Evolutionary conservation across 1,140 invertebrate species (phyloP).

Genomic region (Eupristina koningsbergeri): DNA sequence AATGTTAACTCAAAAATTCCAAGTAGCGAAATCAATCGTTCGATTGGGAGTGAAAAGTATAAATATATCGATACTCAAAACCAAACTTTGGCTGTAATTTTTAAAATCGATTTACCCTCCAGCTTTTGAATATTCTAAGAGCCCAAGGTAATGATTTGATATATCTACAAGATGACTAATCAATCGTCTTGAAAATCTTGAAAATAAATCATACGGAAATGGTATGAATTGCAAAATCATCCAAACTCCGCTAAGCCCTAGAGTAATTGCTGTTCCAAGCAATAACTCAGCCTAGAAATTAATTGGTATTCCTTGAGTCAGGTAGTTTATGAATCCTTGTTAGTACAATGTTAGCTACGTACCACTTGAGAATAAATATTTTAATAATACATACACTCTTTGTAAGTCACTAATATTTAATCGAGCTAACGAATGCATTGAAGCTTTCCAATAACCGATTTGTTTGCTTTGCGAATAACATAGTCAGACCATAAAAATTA

Average conservation of each 20-base stretch:
- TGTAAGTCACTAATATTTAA: background rate
- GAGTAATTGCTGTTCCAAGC: background rate
- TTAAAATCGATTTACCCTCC: background rate
- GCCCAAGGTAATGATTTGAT: conserved; percentile 8
- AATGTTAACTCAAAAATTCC: background rate
- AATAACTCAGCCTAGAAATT: conserved; percentile 34
- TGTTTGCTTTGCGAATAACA: background rate
- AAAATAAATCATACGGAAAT: conserved; percentile 37
- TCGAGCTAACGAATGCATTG: background rate
- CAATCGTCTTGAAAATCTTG: conserved; percentile 5
- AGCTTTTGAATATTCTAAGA: background rate
- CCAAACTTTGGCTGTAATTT: background rate
- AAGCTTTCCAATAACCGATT: background rate
- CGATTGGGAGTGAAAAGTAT: background rate
- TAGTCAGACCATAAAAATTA: too few relatives aligned
- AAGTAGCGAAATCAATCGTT: background rate
- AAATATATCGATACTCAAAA: background rate
- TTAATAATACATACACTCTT: background rate
- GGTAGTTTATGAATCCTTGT: background rate
- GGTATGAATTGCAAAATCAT: conserved; percentile 21
- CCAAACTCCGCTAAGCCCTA: background rate
- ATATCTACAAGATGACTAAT: background rate
- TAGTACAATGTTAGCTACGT: background rate
- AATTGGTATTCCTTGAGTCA: background rate
- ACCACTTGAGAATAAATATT: background rate